Percentiles rank a stretch among this genome's conserved stretches.
Conservation (phyloP, 2,888 invertebrate species). For the Hirtodrosophila alboralis region DNA sequence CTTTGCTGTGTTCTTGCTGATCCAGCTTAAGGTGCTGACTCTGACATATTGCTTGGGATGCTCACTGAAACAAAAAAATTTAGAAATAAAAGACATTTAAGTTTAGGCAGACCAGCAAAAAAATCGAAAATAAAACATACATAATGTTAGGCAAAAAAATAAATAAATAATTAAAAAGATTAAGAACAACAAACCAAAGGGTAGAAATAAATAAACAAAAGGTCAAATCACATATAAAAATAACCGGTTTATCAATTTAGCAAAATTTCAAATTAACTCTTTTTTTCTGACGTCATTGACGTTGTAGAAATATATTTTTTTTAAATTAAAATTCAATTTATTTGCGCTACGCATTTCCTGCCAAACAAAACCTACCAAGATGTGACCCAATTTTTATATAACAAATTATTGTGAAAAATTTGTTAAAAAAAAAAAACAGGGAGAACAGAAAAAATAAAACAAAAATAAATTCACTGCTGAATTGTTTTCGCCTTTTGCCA, state of each 20-base stretch:
- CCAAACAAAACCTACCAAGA: slow-evolving; percentile 17
- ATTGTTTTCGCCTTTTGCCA: slow-evolving; percentile 52
- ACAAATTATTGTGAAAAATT: slow-evolving; percentile 33
- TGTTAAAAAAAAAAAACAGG: slow-evolving; percentile 14
- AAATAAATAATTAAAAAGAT: slow-evolving; percentile 59
- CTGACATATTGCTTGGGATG: slow-evolving; percentile 58
- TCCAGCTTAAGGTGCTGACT: slow-evolving; percentile 56
- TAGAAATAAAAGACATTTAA: slow-evolving; percentile 24
- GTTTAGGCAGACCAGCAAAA: slow-evolving; percentile 19
- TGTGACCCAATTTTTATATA: slow-evolving; percentile 61
- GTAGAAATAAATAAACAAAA: slow-evolving; percentile 47
- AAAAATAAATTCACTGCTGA: slow-evolving; percentile 62
- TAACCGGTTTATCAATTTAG: slow-evolving; percentile 64
- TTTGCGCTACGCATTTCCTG: slow-evolving; percentile 32
- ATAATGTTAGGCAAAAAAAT: slow-evolving; percentile 43
- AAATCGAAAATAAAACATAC: slow-evolving; percentile 11
- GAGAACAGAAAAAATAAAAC: slow-evolving; percentile 20
- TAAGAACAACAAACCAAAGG: slow-evolving; percentile 54
- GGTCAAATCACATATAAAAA: slow-evolving; percentile 57
- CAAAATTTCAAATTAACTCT: slow-evolving; percentile 40
- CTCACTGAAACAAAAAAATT: slow-evolving; percentile 54
- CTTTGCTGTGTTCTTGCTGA: slow-evolving; percentile 22
- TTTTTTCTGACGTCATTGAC: slow-evolving; percentile 44
- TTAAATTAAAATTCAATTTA: slow-evolving; percentile 56
- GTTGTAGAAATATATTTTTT: slow-evolving; percentile 47